These are phyloP conservation scores for Phasia obesa DNA, from an alignment of 2,888 invertebrate species.

Conservation along the genomic window DNA sequence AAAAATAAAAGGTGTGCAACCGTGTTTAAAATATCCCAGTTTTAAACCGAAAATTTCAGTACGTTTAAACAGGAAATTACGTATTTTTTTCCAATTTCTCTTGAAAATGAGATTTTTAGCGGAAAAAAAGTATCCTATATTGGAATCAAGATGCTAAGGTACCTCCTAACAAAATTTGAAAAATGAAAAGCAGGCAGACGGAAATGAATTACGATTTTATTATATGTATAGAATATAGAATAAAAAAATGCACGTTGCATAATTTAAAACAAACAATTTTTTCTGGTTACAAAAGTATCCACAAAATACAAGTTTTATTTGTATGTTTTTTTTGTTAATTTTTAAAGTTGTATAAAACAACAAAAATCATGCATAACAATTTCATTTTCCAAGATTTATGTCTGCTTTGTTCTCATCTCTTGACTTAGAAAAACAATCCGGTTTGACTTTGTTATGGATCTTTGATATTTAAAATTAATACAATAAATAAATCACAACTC, in stretches of 20 bases:
- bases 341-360: conserved; percentile 1
- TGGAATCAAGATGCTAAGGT: no score
- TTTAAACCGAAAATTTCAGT: no score
- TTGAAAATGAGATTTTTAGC: no score
- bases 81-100: no score
- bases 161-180: no score
- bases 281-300: neutral
- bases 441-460: conserved; percentile 58
- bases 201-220: no score
- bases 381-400: conserved; percentile 59
- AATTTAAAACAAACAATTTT: conserved; percentile 38
- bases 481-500: conserved; percentile 22
- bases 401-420: conserved; percentile 60
- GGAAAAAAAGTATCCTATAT: no score
- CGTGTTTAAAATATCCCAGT: no score
- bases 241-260: conserved; percentile 38
- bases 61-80: no score
- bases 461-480: conserved; percentile 64
- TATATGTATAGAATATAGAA: no score
- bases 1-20: no score
- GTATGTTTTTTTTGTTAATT: neutral
- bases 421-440: conserved; percentile 61
- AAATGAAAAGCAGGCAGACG: no score
- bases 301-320: conserved; percentile 25
- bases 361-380: conserved; percentile 34